Conservation (phyloP, 1,140 invertebrate species). For the Armadillidium nasatum region DNA sequence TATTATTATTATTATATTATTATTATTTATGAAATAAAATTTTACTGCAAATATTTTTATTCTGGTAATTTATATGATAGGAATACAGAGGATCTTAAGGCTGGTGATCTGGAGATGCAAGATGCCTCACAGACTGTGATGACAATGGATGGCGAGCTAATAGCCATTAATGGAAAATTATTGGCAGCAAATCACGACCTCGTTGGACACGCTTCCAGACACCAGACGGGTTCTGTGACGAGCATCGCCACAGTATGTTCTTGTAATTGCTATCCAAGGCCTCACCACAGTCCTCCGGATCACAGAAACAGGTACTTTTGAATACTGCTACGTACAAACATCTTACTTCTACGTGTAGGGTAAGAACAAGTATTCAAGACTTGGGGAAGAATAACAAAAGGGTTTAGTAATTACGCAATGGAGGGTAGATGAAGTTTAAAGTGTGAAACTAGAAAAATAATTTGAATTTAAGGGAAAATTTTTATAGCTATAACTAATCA, state of each 20-base stretch:
- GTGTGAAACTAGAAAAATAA: too few species aligned
- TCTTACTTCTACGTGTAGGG: too few species aligned
- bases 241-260: slow-evolving; percentile 45
- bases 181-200: slow-evolving; percentile 50
- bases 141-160: slow-evolving; percentile 87
- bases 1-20: too few species aligned
- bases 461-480: too few species aligned
- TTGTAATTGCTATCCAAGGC: slow-evolving; percentile 45
- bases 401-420: too few species aligned
- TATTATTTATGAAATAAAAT: slow-evolving; percentile 26
- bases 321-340: too few species aligned
- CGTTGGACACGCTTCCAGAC: background rate
- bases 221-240: slow-evolving; percentile 27
- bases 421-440: too few species aligned
- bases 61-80: slow-evolving; percentile 48
- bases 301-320: slow-evolving; percentile 26
- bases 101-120: slow-evolving; percentile 73
- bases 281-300: slow-evolving; percentile 35
- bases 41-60: background rate
- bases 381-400: too few species aligned
- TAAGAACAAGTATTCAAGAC: too few species aligned
- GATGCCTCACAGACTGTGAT: slow-evolving; percentile 65
- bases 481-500: too few species aligned
- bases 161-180: slow-evolving; percentile 80
- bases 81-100: slow-evolving; percentile 85